Conservation (phyloP, 2,797 vertebrate genomes). For the Pterois miles region DNA sequence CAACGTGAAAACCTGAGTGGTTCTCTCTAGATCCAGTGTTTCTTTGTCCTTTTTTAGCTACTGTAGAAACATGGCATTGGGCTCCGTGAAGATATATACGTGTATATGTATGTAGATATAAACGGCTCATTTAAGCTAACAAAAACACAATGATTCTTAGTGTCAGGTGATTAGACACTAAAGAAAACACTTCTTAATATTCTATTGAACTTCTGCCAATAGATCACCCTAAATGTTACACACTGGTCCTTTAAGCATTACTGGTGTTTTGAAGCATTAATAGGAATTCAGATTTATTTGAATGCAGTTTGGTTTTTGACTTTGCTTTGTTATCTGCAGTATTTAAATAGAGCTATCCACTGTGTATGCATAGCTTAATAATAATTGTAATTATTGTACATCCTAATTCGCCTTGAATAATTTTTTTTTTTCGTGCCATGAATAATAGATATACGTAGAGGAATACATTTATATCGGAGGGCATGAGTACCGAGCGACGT, state of each 20-base stretch:
- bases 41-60: too few species aligned
- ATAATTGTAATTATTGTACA: not conserved
- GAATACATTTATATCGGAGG: not conserved
- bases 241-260: not conserved
- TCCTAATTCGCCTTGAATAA: not conserved
- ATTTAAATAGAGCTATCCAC: not conserved
- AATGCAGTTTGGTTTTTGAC: constrained; percentile 13
- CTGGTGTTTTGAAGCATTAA: not conserved
- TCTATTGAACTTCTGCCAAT: too few species aligned
- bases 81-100: too few species aligned
- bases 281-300: constrained; percentile 10
- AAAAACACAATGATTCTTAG: fast-evolving
- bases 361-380: not conserved
- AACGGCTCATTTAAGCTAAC: fast-evolving
- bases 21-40: too few species aligned
- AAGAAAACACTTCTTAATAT: too few species aligned
- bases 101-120: too few species aligned
- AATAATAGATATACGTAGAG: not conserved
- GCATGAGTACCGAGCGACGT: not conserved
- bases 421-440: not conserved
- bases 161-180: too few species aligned
- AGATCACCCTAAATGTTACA: too few species aligned
- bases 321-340: not conserved
- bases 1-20: too few species aligned
- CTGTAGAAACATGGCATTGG: too few species aligned